phyloP scores from a whole-genome alignment of 2,888 invertebrate genomes.

The Temnothorax ravouxi region DNA sequence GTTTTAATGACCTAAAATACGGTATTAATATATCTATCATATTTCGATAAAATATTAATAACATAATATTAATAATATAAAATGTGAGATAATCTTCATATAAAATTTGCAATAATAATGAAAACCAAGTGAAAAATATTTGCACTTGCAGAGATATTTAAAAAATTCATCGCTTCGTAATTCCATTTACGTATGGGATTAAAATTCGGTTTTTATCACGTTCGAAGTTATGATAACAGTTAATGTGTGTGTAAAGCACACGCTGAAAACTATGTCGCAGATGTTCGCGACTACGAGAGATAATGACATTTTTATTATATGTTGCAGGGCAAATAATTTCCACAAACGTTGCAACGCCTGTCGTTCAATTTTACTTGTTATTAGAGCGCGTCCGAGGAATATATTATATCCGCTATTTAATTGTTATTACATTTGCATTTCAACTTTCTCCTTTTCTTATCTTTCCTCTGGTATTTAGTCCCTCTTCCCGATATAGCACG shows the following conservation, averaged over 20 bases:
- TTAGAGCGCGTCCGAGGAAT: slow-evolving; percentile 49
- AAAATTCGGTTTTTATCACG: slow-evolving; percentile 44
- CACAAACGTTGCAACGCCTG: slow-evolving; percentile 47
- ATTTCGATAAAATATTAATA: slow-evolving; percentile 21
- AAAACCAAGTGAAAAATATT: slow-evolving; percentile 22
- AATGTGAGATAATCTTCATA: slow-evolving; percentile 14
- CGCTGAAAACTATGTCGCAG: slow-evolving; percentile 52
- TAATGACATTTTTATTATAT: slow-evolving; percentile 73
- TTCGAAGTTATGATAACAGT: neutral
- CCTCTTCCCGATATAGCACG: neutral
- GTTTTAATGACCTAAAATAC: slow-evolving; percentile 25
- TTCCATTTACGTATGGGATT: slow-evolving; percentile 34
- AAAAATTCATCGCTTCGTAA: slow-evolving; percentile 35
- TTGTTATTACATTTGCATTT: slow-evolving; percentile 21
- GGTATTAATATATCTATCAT: slow-evolving; percentile 13
- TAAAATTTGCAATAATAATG: slow-evolving; percentile 26
- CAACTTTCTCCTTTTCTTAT: neutral
- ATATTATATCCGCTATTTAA: slow-evolving; percentile 31
- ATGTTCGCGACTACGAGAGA: slow-evolving; percentile 39
- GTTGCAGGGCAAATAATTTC: slow-evolving; percentile 58
- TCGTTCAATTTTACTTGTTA: slow-evolving; percentile 68
- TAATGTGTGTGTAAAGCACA: neutral
- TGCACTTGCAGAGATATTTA: slow-evolving; percentile 2
- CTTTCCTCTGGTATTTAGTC: neutral
- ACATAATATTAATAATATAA: slow-evolving; percentile 35